Evolutionary conservation across 2,113 vertebrate genomes (phyloP), one percentile per base, ranked within the genome.

Genomic region (Erpornis zantholeuca): DNA sequence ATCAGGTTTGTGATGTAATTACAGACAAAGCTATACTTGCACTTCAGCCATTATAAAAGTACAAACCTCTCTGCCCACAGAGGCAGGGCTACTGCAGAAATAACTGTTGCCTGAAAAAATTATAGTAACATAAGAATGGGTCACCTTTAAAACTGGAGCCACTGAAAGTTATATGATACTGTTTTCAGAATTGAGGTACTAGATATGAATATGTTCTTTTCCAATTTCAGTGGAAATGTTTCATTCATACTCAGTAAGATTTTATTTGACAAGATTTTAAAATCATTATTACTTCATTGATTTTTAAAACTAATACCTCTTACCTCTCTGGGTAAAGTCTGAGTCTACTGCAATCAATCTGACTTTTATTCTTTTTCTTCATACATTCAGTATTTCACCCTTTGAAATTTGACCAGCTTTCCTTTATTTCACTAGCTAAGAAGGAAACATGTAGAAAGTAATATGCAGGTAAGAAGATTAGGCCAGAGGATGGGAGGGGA

Each of bases 1-100:
- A 84, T 91, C 73, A 92, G 52, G 77, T 92, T 90, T 97, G 88
- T 14, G 78, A 93, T 95, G 60, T 60, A 87, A 92, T 89, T 88
- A 81, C 35, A 95, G 71, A 75, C 90, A 70, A 93, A 97, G 56
- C 79, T 94, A 28, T 66, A 69, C 75, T 81, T 50, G 12, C 71
- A 69, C 78, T 12, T 86, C 27, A 79, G 40, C 36, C 21, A 6
- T 68, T 60, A 49, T 24, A 68, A 33, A 81, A 82, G 23, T 45
- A 56, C 9, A 57, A 61, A 52, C 16, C 9, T 82, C 38, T 71
- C 31, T 75, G 40, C 40, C 42, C n/a, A 38, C 7, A 4, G 77
- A 65, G 56, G 52, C 71, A 82, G 28, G 11, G 8, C 61, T 87
- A 2, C 35, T 82, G 52, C 49, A 45, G 49, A 82, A 82, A 50